Base-by-base conservation (phyloP, 2,888 invertebrate species). In the Crioceris asparagi region DNA sequence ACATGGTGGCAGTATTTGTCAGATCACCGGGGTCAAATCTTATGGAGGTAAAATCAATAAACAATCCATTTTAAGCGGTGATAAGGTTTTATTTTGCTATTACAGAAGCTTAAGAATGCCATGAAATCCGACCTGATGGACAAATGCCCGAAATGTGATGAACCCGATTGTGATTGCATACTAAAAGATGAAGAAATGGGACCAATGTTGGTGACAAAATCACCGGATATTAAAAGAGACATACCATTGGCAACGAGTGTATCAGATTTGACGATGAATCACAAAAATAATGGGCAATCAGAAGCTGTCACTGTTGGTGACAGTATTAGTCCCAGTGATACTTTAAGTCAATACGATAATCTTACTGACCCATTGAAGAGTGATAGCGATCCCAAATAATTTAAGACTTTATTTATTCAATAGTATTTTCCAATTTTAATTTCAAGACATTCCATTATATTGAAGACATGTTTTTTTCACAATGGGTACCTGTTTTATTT, bases 81-180 rank as follows among this genome's bases (percentile, higher is more conserved):
- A 21, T 7, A 10, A 10, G 21, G 21, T 21, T 12, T 27, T 3
- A 3, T 4, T 3, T 27, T 27, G 4, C 2, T 11, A n/a, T 71
- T 71, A 38, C 69, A 88, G 87, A 87, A 83, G 77, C 64, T 87
- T 33, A 73, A 72, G 53, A 74, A 76, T 55, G 76, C 86, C 4
- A 70, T 85, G 43, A 77, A 78, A 47, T 84, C 88, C 4, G 77
- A 79, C 43, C 71, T 85, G 49, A 79, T 79, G 53, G 83, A 83
- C 53, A 56, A 56, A 34, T 86, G 79, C 53, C 74, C 72, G 47
- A 70, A 71, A 56, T 84, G 90, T 54, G 80, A 80, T 12, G 77
- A 81, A 47, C 75, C 77, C 56, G 80, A 88, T 69, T 85, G 85
- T 59, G 83, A 83, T 49, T 76, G 77, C 50, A 47, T 56, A 12